phyloP scores from a whole-genome alignment of 2,113 vertebrate genomes.

The Rhadina sibilatrix region DNA sequence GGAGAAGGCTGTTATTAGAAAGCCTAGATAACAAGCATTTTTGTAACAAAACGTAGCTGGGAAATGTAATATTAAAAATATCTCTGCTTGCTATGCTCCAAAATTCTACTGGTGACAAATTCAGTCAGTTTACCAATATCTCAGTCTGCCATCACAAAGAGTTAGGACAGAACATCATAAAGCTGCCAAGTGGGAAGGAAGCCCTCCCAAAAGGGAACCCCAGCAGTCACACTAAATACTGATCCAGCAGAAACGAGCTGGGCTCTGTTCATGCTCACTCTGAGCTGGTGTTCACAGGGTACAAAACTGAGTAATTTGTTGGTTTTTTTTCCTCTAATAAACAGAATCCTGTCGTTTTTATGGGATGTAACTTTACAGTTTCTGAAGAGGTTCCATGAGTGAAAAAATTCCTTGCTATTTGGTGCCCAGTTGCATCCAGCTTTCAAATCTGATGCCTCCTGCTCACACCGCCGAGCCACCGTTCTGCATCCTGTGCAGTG shows the following conservation, averaged over 20 bases:
- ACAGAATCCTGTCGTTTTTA: background rate
- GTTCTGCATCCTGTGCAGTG: background rate
- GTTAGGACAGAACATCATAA: background rate
- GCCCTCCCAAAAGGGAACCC: background rate
- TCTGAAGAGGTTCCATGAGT: background rate
- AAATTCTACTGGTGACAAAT: background rate
- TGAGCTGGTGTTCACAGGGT: background rate
- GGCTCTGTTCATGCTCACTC: background rate
- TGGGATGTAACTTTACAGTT: background rate
- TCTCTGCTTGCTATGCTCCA: background rate
- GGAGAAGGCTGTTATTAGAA: background rate
- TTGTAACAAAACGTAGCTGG: background rate
- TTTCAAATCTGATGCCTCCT: background rate
- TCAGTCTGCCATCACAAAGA: background rate
- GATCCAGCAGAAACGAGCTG: background rate
- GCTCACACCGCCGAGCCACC: background rate
- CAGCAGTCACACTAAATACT: background rate
- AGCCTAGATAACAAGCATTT: background rate
- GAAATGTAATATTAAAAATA: background rate
- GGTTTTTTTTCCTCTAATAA: background rate
- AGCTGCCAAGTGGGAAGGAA: background rate
- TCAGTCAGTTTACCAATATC: background rate
- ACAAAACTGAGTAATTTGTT: background rate
- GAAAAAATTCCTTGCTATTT: constrained; percentile 25
- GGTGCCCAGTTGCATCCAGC: background rate